Evolutionary conservation across 30 jellyfish, hydroid and myxozoan species (phyloP).

Genomic region (Chrysaora quinquecirrha): DNA sequence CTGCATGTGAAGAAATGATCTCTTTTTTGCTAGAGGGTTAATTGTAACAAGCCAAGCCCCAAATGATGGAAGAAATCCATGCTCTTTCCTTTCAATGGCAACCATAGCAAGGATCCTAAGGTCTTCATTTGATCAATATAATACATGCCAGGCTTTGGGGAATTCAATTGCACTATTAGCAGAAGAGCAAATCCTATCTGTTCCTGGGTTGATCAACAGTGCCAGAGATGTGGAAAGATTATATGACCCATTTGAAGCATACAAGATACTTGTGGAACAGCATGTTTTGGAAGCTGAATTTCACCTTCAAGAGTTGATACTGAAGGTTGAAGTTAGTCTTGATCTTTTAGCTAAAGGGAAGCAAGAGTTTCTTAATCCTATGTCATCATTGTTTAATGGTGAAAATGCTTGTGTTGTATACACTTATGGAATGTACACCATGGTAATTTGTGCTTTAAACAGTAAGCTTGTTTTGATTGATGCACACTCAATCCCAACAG

Average conservation of each 20-base stretch:
- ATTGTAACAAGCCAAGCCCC: constrained; percentile 34
- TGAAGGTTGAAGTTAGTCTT: constrained; percentile 19
- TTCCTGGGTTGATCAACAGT: constrained; percentile 13
- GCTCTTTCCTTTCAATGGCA: constrained; percentile 22
- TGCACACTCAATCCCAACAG: constrained; percentile 31
- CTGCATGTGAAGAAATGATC: constrained; percentile 33
- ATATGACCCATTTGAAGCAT: constrained; percentile 20
- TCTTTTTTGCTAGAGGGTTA: constrained; percentile 29
- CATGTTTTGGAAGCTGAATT: constrained; percentile 19
- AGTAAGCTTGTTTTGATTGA: constrained; percentile 10
- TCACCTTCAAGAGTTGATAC: constrained; percentile 28
- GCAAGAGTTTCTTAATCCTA: constrained; percentile 6
- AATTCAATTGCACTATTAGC: no score
- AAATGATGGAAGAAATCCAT: constrained; percentile 16
- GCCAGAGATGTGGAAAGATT: constrained; percentile 15
- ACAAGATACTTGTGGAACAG: constrained; percentile 14
- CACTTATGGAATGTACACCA: constrained; percentile 29
- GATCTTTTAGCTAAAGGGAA: constrained; percentile 22
- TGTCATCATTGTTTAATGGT: constrained; percentile 26
- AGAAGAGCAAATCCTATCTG: constrained; percentile 18
- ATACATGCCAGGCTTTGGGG: no score
- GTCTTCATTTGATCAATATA: constrained; percentile 29
- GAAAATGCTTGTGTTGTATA: constrained; percentile 14
- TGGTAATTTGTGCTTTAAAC: constrained; percentile 30
- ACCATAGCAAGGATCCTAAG: constrained; percentile 28